phyloP scores from a whole-genome alignment of 2,797 vertebrate species.

The Threskiornis aethiopicus region DNA sequence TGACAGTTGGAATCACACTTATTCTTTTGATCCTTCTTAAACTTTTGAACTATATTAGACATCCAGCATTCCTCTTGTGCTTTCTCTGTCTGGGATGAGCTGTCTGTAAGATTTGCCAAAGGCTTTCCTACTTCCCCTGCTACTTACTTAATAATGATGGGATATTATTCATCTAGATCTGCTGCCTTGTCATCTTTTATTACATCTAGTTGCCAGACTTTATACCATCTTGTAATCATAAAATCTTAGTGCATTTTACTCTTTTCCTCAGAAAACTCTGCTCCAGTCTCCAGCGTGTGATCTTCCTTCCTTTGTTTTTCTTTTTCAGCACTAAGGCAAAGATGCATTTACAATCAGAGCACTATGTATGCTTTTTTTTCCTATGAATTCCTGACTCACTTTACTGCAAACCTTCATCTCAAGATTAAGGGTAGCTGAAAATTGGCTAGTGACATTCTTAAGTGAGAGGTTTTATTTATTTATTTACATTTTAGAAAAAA shows the following conservation, averaged over 20 bases:
- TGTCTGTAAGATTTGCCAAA: constrained; percentile 1
- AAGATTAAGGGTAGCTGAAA: not conserved
- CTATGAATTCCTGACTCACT: not conserved
- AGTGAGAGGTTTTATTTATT: not conserved
- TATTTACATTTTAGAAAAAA: not conserved
- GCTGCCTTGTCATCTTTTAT: constrained; percentile 41
- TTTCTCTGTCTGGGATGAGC: not conserved
- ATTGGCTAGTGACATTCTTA: not conserved
- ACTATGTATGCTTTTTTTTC: not conserved
- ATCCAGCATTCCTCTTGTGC: not conserved
- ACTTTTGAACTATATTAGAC: not conserved
- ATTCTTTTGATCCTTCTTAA: constrained; percentile 1
- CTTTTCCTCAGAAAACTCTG: not conserved
- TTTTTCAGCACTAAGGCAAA: not conserved
- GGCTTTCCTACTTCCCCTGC: constrained; percentile 23
- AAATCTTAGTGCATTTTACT: constrained; percentile 7
- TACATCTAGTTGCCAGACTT: constrained; percentile 4
- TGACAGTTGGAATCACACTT: not conserved
- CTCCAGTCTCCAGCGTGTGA: not conserved
- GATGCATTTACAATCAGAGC: not conserved
- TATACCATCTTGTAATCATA: not conserved
- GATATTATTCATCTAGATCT: constrained; percentile 23
- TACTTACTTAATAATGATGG: constrained; percentile 16
- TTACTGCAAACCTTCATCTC: not conserved
- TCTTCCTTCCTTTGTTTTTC: not conserved